A percentile compares a stretch with the other conserved stretches of the same genome.
Evolutionary conservation across 2,797 vertebrate species (phyloP).

Genomic region (Rhincodon typus): DNA sequence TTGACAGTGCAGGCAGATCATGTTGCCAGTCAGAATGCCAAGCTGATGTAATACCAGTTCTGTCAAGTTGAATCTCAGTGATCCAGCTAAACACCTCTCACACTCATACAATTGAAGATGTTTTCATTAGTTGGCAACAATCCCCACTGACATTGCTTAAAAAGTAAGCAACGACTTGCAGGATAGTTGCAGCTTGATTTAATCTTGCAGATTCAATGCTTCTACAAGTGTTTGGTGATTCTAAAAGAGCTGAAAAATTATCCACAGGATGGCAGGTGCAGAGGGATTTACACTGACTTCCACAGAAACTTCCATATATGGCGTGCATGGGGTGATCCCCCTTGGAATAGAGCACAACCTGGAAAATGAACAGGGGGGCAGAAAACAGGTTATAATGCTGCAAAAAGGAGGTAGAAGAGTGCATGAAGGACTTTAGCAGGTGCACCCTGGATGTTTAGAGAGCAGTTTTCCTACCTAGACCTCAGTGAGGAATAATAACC

Average conservation of each 20-base stretch:
- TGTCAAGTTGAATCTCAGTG: neutral
- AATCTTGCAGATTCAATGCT: neutral
- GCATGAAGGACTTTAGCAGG: neutral
- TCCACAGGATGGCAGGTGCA: neutral
- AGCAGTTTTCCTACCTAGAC: neutral
- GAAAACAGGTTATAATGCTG: neutral
- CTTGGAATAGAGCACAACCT: neutral
- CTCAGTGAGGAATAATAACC: neutral
- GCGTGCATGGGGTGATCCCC: too few relatives aligned
- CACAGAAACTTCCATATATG: neutral
- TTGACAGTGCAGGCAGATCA: too few relatives aligned
- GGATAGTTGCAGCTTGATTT: neutral
- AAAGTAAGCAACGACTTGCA: neutral
- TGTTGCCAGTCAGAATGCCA: neutral
- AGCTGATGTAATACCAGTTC: neutral
- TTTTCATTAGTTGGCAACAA: neutral
- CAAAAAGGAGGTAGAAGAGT: neutral
- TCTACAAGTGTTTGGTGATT: neutral
- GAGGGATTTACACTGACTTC: neutral
- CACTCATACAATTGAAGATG: neutral
- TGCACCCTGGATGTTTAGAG: neutral
- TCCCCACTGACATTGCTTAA: neutral
- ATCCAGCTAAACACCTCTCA: neutral
- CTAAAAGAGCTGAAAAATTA: neutral
- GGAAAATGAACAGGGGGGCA: neutral